These are phyloP conservation scores for Vicugna pacos DNA, from an alignment of 2,113 vertebrate genomes.

Conservation along the genomic window DNA sequence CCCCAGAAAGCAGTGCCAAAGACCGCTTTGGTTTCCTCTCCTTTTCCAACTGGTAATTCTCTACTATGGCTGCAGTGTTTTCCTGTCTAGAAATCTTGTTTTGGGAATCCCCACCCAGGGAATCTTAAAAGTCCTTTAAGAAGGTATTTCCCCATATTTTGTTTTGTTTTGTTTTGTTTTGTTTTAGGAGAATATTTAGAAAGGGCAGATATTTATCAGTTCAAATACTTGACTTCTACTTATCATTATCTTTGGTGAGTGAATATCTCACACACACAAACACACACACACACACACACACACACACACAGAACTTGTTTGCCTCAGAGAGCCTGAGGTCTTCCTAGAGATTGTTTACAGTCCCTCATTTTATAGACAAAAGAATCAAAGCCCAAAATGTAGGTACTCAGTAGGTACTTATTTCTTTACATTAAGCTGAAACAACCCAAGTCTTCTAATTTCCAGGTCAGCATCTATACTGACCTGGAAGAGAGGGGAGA, in stretches of 20 bases:
- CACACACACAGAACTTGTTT: background rate
- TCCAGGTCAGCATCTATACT: background rate
- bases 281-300: background rate
- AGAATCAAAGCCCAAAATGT: background rate
- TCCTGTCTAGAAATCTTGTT: background rate
- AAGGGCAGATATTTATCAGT: background rate
- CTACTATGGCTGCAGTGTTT: background rate
- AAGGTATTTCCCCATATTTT: background rate
- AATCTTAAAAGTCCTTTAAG: background rate
- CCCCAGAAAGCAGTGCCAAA: background rate
- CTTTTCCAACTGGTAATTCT: background rate
- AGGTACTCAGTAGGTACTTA: background rate
- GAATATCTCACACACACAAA: background rate
- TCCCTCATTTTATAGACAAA: background rate
- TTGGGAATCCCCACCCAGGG: background rate
- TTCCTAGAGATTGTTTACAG: background rate
- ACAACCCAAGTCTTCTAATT: background rate
- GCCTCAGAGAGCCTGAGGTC: background rate
- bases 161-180: background rate
- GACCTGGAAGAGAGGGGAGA: background rate
- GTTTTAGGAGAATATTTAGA: background rate
- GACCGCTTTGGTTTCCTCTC: background rate
- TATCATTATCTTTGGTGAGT: background rate
- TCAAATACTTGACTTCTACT: background rate
- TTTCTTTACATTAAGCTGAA: background rate